These are phyloP conservation scores for Lagenorhynchus albirostris DNA, from an alignment of 2,113 vertebrate species.

Conservation along the genomic window DNA sequence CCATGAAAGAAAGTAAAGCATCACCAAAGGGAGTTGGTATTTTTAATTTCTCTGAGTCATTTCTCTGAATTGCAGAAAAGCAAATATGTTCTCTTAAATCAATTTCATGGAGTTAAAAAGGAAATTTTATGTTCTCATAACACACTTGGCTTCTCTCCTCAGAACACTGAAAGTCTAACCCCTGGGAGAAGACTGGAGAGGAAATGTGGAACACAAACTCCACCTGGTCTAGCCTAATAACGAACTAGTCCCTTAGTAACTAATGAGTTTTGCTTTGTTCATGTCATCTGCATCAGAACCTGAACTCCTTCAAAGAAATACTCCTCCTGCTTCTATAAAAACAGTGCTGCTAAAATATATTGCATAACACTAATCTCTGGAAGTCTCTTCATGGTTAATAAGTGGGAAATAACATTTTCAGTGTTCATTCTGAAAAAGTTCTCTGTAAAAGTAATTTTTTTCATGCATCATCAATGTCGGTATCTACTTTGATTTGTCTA, in stretches of 20 bases:
- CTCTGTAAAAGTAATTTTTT: background rate
- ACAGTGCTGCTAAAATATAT: background rate
- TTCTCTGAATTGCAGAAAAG: conserved; percentile 11
- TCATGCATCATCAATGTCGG: background rate
- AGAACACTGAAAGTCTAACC: background rate
- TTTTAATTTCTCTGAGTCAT: conserved; percentile 32
- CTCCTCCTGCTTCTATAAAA: background rate
- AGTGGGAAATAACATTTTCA: background rate
- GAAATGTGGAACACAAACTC: background rate
- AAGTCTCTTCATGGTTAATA: background rate
- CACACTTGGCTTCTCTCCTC: background rate
- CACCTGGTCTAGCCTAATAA: background rate
- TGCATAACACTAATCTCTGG: background rate
- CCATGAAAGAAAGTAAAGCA: background rate
- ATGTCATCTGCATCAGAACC: background rate
- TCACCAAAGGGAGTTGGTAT: background rate
- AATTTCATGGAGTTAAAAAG: background rate
- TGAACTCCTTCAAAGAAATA: background rate
- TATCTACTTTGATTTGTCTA: background rate
- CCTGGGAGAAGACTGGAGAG: background rate
- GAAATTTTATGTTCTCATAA: background rate
- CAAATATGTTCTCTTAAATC: conserved; percentile 19
- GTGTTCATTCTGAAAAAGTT: background rate
- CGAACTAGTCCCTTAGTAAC: background rate
- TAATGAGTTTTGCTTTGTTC: background rate